Percentiles rank a stretch among this genome's conserved stretches.
Evolutionary conservation across 2,797 vertebrate species (phyloP).

Genomic region (Ctenopoma multispine): DNA sequence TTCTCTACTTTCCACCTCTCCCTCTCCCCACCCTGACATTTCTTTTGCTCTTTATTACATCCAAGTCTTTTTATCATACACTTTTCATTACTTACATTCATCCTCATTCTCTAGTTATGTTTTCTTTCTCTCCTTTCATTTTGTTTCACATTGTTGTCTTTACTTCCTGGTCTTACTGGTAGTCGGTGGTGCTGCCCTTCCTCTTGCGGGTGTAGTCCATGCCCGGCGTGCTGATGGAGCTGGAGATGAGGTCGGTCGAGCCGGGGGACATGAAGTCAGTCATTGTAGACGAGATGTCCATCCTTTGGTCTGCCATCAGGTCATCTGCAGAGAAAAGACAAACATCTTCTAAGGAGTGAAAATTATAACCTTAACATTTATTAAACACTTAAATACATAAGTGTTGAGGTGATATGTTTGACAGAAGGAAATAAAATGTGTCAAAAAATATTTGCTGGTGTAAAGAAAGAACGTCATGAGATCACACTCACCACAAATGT

Average conservation of each 20-base stretch:
- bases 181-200: constrained; percentile 96
- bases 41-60: neutral
- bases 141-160: neutral
- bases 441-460: neutral
- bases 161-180: constrained; percentile 86
- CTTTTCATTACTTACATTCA: neutral
- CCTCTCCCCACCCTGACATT: neutral
- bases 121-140: neutral
- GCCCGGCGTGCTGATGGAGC: constrained; percentile 90
- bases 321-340: constrained; percentile 80
- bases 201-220: constrained; percentile 98
- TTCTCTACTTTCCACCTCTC: too few species aligned
- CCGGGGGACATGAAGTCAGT: constrained; percentile 97
- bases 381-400: too few species aligned
- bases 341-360: too few species aligned
- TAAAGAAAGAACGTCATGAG: neutral
- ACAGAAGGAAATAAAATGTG: too few species aligned
- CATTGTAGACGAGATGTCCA: constrained; percentile 99
- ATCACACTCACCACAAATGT: constrained; percentile 83
- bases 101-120: neutral
- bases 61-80: neutral
- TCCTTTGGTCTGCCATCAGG: constrained; percentile 99
- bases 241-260: constrained; percentile 94
- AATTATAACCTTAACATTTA: too few species aligned
- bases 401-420: too few species aligned